Percentiles rank a stretch among this genome's conserved stretches.
These are phyloP conservation scores for Macropis europaea DNA, from an alignment of 2,888 invertebrate species.

Conservation along the genomic window DNA sequence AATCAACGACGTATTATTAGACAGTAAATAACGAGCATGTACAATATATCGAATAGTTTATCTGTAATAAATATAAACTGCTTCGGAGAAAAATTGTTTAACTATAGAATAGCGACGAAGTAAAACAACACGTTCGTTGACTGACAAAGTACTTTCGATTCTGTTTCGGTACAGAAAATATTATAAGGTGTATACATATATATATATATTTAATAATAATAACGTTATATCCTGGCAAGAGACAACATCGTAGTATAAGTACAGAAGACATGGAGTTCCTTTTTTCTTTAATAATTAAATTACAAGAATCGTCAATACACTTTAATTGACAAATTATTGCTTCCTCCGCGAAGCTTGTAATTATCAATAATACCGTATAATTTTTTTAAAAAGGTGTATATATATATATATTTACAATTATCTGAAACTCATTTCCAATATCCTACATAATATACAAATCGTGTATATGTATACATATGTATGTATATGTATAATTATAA, in stretches of 20 bases:
- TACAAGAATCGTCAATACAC: slow-evolving; percentile 34
- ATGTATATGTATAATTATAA: slow-evolving; percentile 63
- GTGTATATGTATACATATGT: slow-evolving; percentile 42
- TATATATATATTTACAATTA: slow-evolving; percentile 60
- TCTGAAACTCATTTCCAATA: slow-evolving; percentile 37
- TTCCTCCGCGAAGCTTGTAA: slow-evolving; percentile 39
- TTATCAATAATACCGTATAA: slow-evolving; percentile 36
- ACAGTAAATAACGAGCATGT: slow-evolving; percentile 44
- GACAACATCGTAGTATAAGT: slow-evolving; percentile 33
- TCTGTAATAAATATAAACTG: slow-evolving; percentile 48
- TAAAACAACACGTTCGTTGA: slow-evolving; percentile 9
- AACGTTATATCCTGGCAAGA: slow-evolving; percentile 52
- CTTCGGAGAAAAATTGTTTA: slow-evolving; percentile 22
- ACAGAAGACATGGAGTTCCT: slow-evolving; percentile 41
- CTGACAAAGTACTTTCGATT: slow-evolving; percentile 3
- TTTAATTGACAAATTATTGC: slow-evolving; percentile 43
- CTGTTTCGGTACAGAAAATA: slow-evolving; percentile 1
- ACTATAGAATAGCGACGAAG: not conserved
- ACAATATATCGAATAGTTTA: slow-evolving; percentile 36
- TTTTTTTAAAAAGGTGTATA: slow-evolving; percentile 30
- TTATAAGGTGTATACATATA: slow-evolving; percentile 5
- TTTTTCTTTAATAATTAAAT: slow-evolving; percentile 37
- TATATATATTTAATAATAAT: slow-evolving; percentile 8
- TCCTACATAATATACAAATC: slow-evolving; percentile 62
- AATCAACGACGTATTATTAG: slow-evolving; percentile 37